phyloP scores from a whole-genome alignment of 35 echinoderm and acorn worm genomes.

The Patiria miniata region DNA sequence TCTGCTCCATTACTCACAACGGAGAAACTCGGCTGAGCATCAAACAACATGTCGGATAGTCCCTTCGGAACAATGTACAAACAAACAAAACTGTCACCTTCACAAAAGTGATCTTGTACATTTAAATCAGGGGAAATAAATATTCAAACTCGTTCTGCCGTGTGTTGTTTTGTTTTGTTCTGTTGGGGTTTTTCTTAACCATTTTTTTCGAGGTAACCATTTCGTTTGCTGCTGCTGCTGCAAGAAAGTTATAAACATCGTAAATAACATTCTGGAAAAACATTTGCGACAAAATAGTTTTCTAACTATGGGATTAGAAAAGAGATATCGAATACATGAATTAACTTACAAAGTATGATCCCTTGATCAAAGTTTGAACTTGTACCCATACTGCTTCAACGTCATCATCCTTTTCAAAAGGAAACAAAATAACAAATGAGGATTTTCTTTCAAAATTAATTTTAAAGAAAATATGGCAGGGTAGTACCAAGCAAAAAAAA shows the following conservation, averaged over 20 bases:
- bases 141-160: no score
- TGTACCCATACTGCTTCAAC: conserved; percentile 75
- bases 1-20: conserved; percentile 93
- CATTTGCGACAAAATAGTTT: no score
- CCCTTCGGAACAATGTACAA: conserved; percentile 47
- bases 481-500: neutral
- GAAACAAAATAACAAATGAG: neutral
- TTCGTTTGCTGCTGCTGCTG: no score
- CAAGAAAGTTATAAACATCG: neutral
- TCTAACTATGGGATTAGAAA: no score
- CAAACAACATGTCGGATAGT: conserved; percentile 82
- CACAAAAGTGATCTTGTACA: no score
- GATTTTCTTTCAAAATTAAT: neutral
- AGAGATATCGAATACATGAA: no score
- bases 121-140: no score
- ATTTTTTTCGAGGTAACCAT: no score
- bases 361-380: conserved; percentile 82
- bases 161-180: no score
- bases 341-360: conserved; percentile 89
- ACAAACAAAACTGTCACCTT: neutral
- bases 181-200: no score
- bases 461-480: neutral
- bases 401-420: conserved; percentile 46
- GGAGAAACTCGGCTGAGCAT: conserved; percentile 79
- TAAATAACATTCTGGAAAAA: no score